These are phyloP conservation scores for Cecropterus lyciades DNA, from an alignment of 1,140 invertebrate genomes.

Conservation along the genomic window DNA sequence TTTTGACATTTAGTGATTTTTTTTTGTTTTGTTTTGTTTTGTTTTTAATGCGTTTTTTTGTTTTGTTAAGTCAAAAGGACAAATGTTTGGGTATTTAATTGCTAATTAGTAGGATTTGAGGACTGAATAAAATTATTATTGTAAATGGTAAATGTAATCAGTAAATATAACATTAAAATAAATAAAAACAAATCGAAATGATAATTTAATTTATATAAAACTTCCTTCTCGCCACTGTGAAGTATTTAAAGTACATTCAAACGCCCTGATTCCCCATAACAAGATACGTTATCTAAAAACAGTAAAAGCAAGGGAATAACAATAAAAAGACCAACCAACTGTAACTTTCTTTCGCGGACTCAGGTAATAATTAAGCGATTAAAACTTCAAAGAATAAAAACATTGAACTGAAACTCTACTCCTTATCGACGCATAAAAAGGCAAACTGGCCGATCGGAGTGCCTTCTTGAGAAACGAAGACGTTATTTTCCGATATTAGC, in stretches of 20 bases:
- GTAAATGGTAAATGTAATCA: too few species aligned
- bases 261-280: neutral
- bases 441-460: constrained; percentile 27
- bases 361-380: constrained; percentile 36
- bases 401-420: constrained; percentile 32
- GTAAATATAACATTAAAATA: too few species aligned
- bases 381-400: constrained; percentile 36
- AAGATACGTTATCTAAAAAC: constrained; percentile 12
- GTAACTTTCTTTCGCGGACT: constrained; percentile 33
- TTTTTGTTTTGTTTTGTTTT: neutral
- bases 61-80: too few species aligned
- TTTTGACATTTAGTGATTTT: neutral
- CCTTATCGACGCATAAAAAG: constrained; percentile 35
- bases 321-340: constrained; percentile 28
- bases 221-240: too few species aligned
- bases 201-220: too few species aligned
- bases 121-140: too few species aligned
- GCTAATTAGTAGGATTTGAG: too few species aligned
- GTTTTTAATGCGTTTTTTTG: too few species aligned
- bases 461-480: constrained; percentile 34
- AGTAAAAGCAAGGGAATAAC: constrained; percentile 24
- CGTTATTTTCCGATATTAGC: constrained; percentile 39
- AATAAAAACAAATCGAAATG: too few species aligned
- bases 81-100: too few species aligned
- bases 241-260: too few species aligned